Evolutionary conservation across 1,140 invertebrate species (phyloP), one percentile per base, ranked within the genome.

Genomic region (Notospermus geniculatus): DNA sequence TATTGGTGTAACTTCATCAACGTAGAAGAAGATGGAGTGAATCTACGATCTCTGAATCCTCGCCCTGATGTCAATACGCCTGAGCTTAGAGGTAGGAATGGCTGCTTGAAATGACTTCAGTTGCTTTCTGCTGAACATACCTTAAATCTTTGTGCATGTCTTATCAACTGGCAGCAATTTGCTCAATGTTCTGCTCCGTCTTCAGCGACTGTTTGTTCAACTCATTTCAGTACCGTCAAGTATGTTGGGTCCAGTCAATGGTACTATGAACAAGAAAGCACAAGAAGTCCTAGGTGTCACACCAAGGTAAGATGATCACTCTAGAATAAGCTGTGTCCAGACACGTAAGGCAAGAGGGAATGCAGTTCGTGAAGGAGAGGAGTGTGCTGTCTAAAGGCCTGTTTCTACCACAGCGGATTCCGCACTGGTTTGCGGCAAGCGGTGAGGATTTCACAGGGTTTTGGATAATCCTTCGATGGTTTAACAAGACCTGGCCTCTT

Each of bases 1-100:
- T 90, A 87, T 73, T 91, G 88, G 88, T 80, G 79, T 11, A 81
- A 83, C 60, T 87, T 87, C 69, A 80, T 88, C 0, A 65, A 70
- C 54, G 57, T 69, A 5, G 71, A 74, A 46, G 68, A 75, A 4
- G 67, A 68, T 23, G 65, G 61, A 50, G 53, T 36, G 5, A 36
- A 36, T 15, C 32, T 36, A 36, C 32, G 32, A 36, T 36, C 32
- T 36, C 32, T 36, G 5, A 36, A 36, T 36, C 15, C 15, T 36
- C 32, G 32, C 32, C 4, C 32, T 36, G 32, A 36, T 50, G 25
- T 50, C 25, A 4, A 22, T 41, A 22, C 23, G 2, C 41, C 59
- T 29, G 19, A 13, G 2, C 4, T 23, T 9, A 7, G 1, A 23
- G 9, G 11, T 9, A 1, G 52, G 1, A n/a, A 11, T 15, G 4